Base-by-base conservation (phyloP, 2,797 vertebrate species). In the Intellagama lesueurii region DNA sequence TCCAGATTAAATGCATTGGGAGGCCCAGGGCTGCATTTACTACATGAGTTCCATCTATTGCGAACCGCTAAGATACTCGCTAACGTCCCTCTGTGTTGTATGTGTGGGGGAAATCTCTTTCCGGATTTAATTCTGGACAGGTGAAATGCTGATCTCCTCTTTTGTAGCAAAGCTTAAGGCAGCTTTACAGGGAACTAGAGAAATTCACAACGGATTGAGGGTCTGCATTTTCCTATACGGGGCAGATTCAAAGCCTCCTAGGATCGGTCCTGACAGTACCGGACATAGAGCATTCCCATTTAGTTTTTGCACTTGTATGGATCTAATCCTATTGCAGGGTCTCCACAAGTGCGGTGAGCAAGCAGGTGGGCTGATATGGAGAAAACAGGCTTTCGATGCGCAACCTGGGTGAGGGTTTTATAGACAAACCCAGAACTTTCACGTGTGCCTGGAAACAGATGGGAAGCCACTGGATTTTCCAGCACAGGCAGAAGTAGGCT, bases 1-100 rank as follows among this genome's bases (percentile, higher is more conserved):
- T 91, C 73, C 87, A 82, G 88, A 91, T 91, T 91, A 89, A 76
- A 82, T 69, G 70, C 35, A 83, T 78, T 35, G 4, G 76, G 90
- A 82, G 83, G 88, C 30, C 28, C 66, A 35, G 83, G 83, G 87
- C 83, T 91, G 87, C 40, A 12, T 52, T 16, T 40, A 70, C 60
- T 70, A 9, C 60, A 68, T 85, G 56, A 85, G 66, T 64, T 84
- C 79, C 73, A 12, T 44, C 83, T 52, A 16, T 56, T 49, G 75
- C 75, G 7, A 76, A 89, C 81, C 76, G 79, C 78, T 40, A 76
- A 83, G 68, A 81, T 76, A 44, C 12, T 76, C 88, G 68, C 56
- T 40, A 64, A 68, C 82, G 77, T 66, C 26, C 72, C 60, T 22
- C 16, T 22, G 60, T 22, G 60, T 17, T 64, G 19, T 22, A 64